These are phyloP conservation scores for Torymus auratus DNA, from an alignment of 2,888 invertebrate species.

Conservation along the genomic window DNA sequence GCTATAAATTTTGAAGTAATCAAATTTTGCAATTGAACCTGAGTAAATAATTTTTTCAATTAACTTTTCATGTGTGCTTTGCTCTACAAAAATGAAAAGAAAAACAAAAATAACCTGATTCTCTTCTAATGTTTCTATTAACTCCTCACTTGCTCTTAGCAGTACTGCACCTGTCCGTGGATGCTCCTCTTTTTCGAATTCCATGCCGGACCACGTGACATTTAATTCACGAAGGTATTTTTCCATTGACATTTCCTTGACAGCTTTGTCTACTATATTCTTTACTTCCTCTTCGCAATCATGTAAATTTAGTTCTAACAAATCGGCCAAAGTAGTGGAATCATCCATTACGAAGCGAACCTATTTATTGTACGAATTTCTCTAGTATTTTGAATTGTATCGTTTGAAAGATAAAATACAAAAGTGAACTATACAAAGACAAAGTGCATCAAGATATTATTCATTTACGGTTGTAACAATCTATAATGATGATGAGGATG, in stretches of 20 bases:
- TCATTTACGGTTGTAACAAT: conserved; percentile 17
- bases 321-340: conserved; percentile 93
- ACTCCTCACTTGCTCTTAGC: conserved; percentile 93
- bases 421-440: conserved; percentile 11
- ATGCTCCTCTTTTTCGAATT: conserved; percentile 94
- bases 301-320: conserved; percentile 93
- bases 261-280: conserved; percentile 98
- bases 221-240: conserved; percentile 93
- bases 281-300: conserved; percentile 98
- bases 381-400: conserved; percentile 13
- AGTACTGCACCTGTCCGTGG: conserved; percentile 90
- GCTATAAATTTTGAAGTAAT: conserved; percentile 98
- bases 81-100: too few species aligned
- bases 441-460: conserved; percentile 36
- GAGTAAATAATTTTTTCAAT: conserved; percentile 20
- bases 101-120: conserved; percentile 85
- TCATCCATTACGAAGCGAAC: conserved; percentile 96
- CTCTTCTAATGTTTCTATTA: conserved; percentile 97
- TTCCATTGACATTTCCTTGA: conserved; percentile 99
- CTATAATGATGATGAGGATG: conserved; percentile 23
- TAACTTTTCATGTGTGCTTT: too few species aligned
- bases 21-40: conserved; percentile 96
- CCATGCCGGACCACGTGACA: conserved; percentile 94
- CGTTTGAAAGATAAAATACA: conserved; percentile 28
- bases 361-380: conserved; percentile 76